Conservation (phyloP, 1,140 invertebrate genomes). For the Euglossa dilemma region DNA sequence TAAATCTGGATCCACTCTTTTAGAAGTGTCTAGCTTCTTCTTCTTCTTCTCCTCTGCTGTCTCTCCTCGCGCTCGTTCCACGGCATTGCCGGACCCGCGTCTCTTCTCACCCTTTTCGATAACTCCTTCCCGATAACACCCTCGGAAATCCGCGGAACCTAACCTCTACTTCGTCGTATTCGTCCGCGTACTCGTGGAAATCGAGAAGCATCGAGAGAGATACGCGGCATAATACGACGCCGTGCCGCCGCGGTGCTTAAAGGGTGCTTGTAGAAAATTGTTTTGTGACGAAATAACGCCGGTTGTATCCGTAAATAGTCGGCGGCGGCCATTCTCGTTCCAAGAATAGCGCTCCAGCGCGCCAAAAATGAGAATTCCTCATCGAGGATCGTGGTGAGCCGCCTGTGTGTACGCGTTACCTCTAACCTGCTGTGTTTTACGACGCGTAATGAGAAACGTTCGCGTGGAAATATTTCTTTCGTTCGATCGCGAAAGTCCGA, state of each 20-base stretch:
- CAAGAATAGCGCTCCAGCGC: conserved; percentile 72
- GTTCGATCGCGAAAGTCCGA: not conserved
- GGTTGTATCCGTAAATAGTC: conserved; percentile 76
- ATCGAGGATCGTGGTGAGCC: conserved; percentile 40
- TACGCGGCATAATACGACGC: not conserved
- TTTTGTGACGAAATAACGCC: conserved; percentile 74
- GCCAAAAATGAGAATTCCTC: conserved; percentile 74
- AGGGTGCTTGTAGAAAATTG: conserved; percentile 62
- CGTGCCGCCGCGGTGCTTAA: conserved; percentile 16
- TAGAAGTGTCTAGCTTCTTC: conserved; percentile 67
- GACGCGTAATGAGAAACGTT: conserved; percentile 15
- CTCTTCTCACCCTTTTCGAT: conserved; percentile 9
- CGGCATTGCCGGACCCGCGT: not conserved
- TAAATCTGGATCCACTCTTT: conserved; percentile 75
- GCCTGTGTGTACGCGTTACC: not conserved
- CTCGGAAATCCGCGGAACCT: not conserved
- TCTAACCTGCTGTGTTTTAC: not conserved
- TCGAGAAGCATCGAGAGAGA: not conserved
- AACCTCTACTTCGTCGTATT: conserved; percentile 13
- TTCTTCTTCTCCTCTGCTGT: conserved; percentile 19
- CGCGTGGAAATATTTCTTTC: not conserved
- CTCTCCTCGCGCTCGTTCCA: not conserved
- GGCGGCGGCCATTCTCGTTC: conserved; percentile 70
- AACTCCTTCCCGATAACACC: not conserved
- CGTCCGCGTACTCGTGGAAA: not conserved